phyloP scores from a whole-genome alignment of 2,797 vertebrate genomes.

The Phylloscopus collybita region DNA sequence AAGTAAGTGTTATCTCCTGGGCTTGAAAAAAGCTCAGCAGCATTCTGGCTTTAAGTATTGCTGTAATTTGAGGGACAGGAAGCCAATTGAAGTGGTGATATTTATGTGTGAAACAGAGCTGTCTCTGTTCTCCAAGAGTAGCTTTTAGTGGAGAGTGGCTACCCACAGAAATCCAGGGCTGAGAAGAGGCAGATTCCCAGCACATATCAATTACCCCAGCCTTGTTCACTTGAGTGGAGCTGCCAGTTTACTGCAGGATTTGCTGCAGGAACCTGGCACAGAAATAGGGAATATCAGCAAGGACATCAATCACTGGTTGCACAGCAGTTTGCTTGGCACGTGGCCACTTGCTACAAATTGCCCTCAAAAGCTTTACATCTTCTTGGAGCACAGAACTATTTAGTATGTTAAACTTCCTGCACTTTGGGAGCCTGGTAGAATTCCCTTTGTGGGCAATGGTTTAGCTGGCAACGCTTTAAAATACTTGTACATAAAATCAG shows the following conservation, averaged over 20 bases:
- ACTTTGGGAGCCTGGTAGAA: not conserved
- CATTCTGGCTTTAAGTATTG: not conserved
- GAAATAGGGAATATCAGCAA: not conserved
- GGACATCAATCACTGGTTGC: not conserved
- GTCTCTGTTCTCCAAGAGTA: not conserved
- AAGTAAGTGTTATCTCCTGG: not conserved
- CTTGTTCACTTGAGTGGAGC: not conserved
- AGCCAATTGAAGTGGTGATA: not conserved
- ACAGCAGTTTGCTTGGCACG: not conserved
- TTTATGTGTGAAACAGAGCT: not conserved
- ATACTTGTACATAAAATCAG: not conserved
- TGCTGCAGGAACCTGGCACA: slow-evolving; percentile 33
- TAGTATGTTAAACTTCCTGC: not conserved
- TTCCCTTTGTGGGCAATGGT: not conserved
- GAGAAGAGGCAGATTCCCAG: not conserved
- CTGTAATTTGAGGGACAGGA: not conserved
- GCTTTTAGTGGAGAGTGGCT: not conserved
- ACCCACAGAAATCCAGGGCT: not conserved
- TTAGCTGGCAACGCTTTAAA: not conserved
- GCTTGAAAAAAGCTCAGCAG: not conserved
- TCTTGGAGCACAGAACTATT: not conserved
- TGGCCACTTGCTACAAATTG: slow-evolving; percentile 16
- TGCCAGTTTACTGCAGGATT: slow-evolving; percentile 10
- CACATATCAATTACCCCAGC: not conserved
- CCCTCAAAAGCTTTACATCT: not conserved